Percentiles rank a stretch among this genome's conserved stretches.
Conservation (phyloP, 2,113 vertebrate species). For the Mastomys coucha region DNA sequence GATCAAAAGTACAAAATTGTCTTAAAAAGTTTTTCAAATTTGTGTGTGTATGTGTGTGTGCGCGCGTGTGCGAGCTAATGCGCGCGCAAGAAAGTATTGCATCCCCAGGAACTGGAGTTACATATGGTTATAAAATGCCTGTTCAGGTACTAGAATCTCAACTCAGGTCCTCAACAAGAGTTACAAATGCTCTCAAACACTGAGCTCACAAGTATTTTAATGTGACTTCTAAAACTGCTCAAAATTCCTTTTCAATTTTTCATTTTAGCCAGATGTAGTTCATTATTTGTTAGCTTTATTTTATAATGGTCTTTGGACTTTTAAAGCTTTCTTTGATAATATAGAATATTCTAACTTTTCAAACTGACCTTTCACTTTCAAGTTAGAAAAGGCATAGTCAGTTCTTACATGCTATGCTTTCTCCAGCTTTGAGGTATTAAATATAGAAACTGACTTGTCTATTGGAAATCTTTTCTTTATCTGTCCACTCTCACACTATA, state of each 20-base stretch:
- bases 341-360: conserved; percentile 31
- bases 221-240: conserved; percentile 39
- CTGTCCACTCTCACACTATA: neutral
- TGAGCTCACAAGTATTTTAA: conserved; percentile 7
- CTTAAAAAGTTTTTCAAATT: neutral
- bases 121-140: neutral
- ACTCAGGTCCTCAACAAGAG: neutral
- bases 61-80: rapidly evolving
- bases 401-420: conserved; percentile 31
- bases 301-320: conserved; percentile 5
- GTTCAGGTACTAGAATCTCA: neutral
- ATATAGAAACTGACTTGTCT: neutral
- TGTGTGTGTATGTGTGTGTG: neutral
- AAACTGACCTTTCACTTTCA: conserved; percentile 64
- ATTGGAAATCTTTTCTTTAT: conserved; percentile 21
- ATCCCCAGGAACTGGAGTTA: neutral
- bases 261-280: conserved; percentile 24
- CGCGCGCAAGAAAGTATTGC: neutral
- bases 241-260: conserved; percentile 55
- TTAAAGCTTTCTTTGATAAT: conserved; percentile 21
- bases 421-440: conserved; percentile 12
- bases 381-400: conserved; percentile 49
- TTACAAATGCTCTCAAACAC: neutral
- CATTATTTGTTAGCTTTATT: conserved; percentile 31
- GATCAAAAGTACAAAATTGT: neutral